Percentiles rank a stretch among this genome's conserved stretches.
These are phyloP conservation scores for Epirrita christyi DNA, from an alignment of 2,888 invertebrate genomes.

Conservation along the genomic window DNA sequence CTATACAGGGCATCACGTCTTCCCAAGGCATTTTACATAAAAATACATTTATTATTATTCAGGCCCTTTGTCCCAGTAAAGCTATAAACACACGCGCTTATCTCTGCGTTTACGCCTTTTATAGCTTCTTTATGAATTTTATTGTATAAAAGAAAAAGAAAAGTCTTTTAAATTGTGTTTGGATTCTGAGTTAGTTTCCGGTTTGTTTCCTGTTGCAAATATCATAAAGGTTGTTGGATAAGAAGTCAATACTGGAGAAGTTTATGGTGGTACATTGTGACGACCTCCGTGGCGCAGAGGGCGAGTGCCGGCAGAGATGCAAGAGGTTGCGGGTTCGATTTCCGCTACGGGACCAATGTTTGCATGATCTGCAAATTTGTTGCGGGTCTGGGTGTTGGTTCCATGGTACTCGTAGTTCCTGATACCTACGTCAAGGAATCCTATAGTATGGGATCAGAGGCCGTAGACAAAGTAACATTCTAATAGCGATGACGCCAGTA, in stretches of 20 bases:
- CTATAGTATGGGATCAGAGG: no score
- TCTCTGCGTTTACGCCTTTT: constrained; percentile 7
- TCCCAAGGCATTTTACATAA: not conserved
- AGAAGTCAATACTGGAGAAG: constrained; percentile 5
- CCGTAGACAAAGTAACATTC: no score
- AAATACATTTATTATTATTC: not conserved
- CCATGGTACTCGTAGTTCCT: no score
- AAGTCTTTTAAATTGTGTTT: constrained; percentile 29
- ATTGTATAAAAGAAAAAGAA: constrained; percentile 23
- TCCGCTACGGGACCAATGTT: no score
- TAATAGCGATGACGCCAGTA: no score
- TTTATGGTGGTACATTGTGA: not conserved
- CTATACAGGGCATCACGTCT: not conserved
- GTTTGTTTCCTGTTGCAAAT: constrained; percentile 25
- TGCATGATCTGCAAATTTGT: no score
- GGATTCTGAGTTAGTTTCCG: constrained; percentile 10
- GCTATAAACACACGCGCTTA: constrained; percentile 1
- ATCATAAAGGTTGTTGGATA: constrained; percentile 5
- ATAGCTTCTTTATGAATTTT: not conserved
- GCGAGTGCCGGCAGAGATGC: no score
- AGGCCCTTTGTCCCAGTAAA: constrained; percentile 7
- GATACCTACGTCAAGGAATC: no score
- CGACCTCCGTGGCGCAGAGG: no score
- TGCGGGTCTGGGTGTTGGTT: no score
- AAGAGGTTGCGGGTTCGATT: no score